Evolutionary conservation across 2,888 invertebrate genomes (phyloP), one percentile per base, ranked within the genome.

Genomic region (Dendrolimus houi): DNA sequence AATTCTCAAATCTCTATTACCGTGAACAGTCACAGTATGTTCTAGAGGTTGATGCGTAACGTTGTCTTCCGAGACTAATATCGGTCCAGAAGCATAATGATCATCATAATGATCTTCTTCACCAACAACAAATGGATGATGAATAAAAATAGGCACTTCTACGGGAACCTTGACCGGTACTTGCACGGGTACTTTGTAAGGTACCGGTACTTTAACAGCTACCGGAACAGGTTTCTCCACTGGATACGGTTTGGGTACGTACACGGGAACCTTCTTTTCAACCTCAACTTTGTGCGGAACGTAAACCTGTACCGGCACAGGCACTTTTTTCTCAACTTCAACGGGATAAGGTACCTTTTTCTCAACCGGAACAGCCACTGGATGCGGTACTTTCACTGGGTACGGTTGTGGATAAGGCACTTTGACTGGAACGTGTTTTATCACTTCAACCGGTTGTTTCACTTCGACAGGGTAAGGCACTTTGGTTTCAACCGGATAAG

Each of bases 401-500:
- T 91, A 92, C 1, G 93, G 92, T 66, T 88, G 82, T 2, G 84
- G 87, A 47, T 77, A 78, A 10, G 85, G 85, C 52, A 90, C 86
- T 74, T 68, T 82, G 9, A 88, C 74, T 14, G 82, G 81, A 10
- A 89, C 83, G 62, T 87, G 88, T 67, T 77, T 87, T 58, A 89
- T 80, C 9, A 91, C 85, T 70, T 87, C 86, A 17, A 78, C 71
- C 12, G 87, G 88, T 60, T 90, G 85, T 65, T 67, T 81, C 3
- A 87, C 82, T 64, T 87, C 77, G 12, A 89, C 86, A 7, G 89
- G 87, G 62, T 87, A 87, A 55, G 89, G 91, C n/a, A 93, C 90
- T 72, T 84, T 90, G n/a, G 87, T 87, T 72, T 92, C 92, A 57
- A 92, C 91, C 0, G 92, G 89, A 58, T 88, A 87, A 3, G 89